phyloP scores from a whole-genome alignment of 2,797 vertebrate species.

The Lutjanus argentimaculatus region DNA sequence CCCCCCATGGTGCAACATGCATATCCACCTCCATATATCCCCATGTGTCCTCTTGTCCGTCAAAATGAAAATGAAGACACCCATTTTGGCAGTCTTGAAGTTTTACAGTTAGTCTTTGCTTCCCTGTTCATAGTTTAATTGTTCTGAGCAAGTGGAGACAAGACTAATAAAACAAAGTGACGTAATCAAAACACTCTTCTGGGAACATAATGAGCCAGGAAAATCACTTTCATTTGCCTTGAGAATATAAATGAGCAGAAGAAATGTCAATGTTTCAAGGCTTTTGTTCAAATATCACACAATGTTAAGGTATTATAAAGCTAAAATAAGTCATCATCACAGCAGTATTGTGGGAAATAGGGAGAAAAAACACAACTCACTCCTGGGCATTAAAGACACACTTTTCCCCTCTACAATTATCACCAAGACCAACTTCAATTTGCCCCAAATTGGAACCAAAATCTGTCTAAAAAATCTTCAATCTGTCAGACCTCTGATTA shows the following conservation, averaged over 20 bases:
- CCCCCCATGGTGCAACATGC: background rate
- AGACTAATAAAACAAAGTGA: background rate
- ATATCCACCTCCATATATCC: rapidly evolving
- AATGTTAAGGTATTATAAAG: background rate
- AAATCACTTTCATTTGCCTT: background rate
- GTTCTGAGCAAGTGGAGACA: background rate
- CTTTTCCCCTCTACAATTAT: background rate
- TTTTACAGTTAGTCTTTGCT: background rate
- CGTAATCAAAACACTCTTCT: background rate
- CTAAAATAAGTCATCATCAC: background rate
- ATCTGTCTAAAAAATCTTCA: background rate
- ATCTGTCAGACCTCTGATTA: background rate
- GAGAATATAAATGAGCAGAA: background rate
- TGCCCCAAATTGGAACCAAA: background rate
- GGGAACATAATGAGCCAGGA: background rate
- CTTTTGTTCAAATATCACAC: background rate
- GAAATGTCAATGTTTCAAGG: background rate
- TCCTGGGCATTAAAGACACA: background rate
- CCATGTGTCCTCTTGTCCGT: rapidly evolving
- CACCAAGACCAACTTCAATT: background rate
- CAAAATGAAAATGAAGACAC: background rate
- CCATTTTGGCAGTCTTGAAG: conserved; percentile 1
- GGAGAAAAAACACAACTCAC: background rate
- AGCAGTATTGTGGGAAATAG: background rate
- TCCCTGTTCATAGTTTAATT: background rate